Base-by-base conservation (phyloP, 2,888 invertebrate genomes). In the Barypeithes pellucidus region DNA sequence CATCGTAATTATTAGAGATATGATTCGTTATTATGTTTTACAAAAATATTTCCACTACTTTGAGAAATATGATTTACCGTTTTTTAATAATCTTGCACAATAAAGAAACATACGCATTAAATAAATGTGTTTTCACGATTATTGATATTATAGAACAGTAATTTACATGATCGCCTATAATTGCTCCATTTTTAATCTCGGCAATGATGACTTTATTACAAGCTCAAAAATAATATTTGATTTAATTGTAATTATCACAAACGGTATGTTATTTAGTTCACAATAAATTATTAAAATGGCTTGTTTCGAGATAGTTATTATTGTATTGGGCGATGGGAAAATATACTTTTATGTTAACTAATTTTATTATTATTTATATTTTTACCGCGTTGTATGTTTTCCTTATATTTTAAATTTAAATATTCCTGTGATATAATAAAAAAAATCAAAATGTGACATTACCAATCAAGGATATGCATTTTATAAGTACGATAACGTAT, bases 381-480 rank as follows among this genome's bases (percentile, higher is more conserved):
- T 5, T 43, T 16, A 14, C 43, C 4, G n/a, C 16, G 14, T 43
- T n/a, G 12, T n/a, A 2, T 43, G 43, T 7, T 43, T 43, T 16
- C 3, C 16, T 43, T 43, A n/a, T 43, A 14, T 43, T 43, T 43
- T 16, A 43, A 14, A 16, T 16, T 43, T 43, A n/a, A 43, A 43
- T 16, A 16, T 16, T 16, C 16, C 43, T 3, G 4, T 8, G 2
- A 1, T 33, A 14, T 39, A 18, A 43, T 18, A 11, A 41, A n/a
- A 20, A 47, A 20, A 54, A 45, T 67, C 20, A 24, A 61, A 61
- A 43, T 36, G 29, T 67, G 61, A 72, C 61, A 72, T 16, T 72
- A 62, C 61, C 61, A 54, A 7, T 54, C 16, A 59, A 29, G 54
- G 61, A 72, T 72, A 72, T 59, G 65, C 71, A 50, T 45, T 47